These are phyloP conservation scores for Drosophila sproati DNA, from an alignment of 1,140 invertebrate genomes.

Conservation along the genomic window DNA sequence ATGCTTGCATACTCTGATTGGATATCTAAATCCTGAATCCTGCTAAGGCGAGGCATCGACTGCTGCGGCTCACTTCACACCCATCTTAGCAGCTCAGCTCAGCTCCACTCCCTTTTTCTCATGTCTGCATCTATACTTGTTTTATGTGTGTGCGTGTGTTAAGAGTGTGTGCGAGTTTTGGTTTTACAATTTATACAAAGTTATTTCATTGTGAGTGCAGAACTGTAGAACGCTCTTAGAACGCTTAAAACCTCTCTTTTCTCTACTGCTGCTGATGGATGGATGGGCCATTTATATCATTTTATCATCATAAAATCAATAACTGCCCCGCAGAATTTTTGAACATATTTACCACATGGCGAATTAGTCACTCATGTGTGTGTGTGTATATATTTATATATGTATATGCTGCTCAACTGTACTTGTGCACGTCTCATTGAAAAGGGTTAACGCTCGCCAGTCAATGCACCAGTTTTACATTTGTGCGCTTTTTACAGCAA, in stretches of 20 bases:
- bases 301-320: conserved; percentile 75
- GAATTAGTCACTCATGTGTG: conserved; percentile 36
- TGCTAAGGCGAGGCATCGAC: conserved; percentile 48
- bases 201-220: conserved; percentile 68
- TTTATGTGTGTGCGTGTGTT: conserved; percentile 19
- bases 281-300: conserved; percentile 75
- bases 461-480: conserved; percentile 25
- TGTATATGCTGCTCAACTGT: conserved; percentile 53
- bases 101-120: conserved; percentile 69
- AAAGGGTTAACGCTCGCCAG: conserved; percentile 49
- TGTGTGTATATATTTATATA: conserved; percentile 15
- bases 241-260: conserved; percentile 7
- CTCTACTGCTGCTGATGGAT: conserved; percentile 38
- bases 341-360: conserved; percentile 62
- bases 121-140: conserved; percentile 19
- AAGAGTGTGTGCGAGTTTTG: conserved; percentile 43
- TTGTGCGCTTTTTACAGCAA: conserved; percentile 28
- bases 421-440: conserved; percentile 55
- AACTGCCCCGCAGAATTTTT: conserved; percentile 53
- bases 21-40: conserved; percentile 81
- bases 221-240: conserved; percentile 12
- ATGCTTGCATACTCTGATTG: conserved; percentile 75
- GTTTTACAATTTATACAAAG: conserved; percentile 78
- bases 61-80: conserved; percentile 37
- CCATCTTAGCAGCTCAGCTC: conserved; percentile 14